phyloP scores from a whole-genome alignment of 2,797 vertebrate species.

The Pseudochromis fuscus region DNA sequence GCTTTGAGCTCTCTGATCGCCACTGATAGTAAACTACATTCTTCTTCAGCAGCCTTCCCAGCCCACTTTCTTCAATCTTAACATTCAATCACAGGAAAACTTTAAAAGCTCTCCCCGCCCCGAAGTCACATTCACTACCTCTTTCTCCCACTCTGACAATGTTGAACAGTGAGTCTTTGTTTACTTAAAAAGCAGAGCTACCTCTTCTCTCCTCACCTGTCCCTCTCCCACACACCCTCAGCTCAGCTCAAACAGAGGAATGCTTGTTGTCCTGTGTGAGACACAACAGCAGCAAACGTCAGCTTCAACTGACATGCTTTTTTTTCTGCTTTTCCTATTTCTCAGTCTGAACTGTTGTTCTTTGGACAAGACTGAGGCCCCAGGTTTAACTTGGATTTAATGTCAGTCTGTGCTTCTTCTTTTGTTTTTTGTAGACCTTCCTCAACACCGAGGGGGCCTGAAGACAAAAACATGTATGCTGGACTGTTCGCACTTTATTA shows the following conservation, averaged over 20 bases:
- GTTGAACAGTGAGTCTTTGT: slow-evolving; percentile 12
- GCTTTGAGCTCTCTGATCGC: slow-evolving; percentile 1
- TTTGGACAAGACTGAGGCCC: neutral
- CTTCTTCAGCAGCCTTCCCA: neutral
- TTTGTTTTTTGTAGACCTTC: slow-evolving; percentile 7
- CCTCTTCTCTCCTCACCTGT: neutral
- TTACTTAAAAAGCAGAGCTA: slow-evolving; percentile 9
- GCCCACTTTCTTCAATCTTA: neutral
- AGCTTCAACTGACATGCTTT: neutral
- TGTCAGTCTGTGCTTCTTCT: neutral
- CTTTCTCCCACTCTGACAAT: neutral
- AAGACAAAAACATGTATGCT: neutral
- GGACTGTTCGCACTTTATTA: neutral
- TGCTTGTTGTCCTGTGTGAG: neutral
- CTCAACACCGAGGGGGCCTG: neutral
- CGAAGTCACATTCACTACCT: neutral
- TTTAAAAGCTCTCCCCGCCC: slow-evolving; percentile 2
- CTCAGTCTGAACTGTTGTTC: slow-evolving; percentile 1
- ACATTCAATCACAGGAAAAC: neutral
- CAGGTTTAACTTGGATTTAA: slow-evolving; percentile 25
- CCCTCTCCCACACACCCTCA: slow-evolving; percentile 6
- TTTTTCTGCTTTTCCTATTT: neutral
- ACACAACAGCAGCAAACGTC: neutral
- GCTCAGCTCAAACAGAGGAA: slow-evolving; percentile 9
- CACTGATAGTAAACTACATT: neutral